Evolutionary conservation across 2,113 vertebrate genomes (phyloP).

Genomic region (Corythornis madagascariensis): DNA sequence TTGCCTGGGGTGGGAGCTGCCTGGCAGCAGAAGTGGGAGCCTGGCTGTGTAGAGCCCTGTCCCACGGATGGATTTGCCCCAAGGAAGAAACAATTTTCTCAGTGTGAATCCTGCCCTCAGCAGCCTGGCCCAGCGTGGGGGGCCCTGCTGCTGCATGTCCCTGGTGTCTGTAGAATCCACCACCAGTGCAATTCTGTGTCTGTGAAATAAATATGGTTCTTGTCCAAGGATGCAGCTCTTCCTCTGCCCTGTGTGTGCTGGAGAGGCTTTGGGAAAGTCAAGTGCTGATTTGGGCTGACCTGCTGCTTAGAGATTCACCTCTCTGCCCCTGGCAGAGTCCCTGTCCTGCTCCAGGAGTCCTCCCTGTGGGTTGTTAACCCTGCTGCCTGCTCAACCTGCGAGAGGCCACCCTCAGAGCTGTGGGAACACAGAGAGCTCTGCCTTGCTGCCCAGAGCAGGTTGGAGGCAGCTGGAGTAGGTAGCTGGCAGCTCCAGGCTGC

Average conservation of each 20-base stretch:
- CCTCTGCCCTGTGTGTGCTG: fast-evolving
- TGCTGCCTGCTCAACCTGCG: background rate
- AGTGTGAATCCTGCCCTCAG: slow-evolving; percentile 56
- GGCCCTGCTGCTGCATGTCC: slow-evolving; percentile 14
- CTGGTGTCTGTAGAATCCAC: slow-evolving; percentile 24
- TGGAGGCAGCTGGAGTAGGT: background rate
- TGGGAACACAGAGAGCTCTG: background rate
- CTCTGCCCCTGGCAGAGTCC: background rate
- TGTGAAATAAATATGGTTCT: slow-evolving; percentile 79
- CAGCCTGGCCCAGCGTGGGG: background rate
- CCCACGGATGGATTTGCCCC: background rate
- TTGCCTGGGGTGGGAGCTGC: slow-evolving; percentile 18
- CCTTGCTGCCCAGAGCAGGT: background rate
- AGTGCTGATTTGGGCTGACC: background rate
- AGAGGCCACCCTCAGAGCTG: background rate
- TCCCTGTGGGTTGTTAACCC: background rate
- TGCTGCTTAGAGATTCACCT: background rate
- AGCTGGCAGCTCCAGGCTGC: background rate
- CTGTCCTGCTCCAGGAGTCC: background rate
- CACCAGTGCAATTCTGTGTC: slow-evolving; percentile 71
- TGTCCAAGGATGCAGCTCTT: slow-evolving; percentile 9
- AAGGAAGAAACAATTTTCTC: slow-evolving; percentile 30
- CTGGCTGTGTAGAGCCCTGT: background rate
- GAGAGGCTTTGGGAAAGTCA: background rate
- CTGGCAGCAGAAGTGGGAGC: background rate